Conservation (phyloP, 2,888 invertebrate species). For the Neria commutata region DNA sequence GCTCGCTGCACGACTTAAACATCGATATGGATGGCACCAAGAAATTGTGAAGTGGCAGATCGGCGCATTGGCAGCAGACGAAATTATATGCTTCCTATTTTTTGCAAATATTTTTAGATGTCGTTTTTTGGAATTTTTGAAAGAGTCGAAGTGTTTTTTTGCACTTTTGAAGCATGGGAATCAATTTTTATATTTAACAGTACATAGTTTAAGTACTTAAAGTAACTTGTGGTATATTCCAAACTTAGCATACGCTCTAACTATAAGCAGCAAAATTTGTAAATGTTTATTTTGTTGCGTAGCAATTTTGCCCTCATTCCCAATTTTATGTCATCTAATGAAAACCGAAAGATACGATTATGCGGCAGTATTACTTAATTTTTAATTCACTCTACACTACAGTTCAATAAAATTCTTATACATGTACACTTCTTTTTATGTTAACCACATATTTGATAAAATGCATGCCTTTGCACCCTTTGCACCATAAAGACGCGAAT, state of each 20-base stretch:
- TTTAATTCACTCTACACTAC: constrained; percentile 23
- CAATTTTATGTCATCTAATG: no score
- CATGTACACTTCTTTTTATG: no score
- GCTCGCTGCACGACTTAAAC: constrained; percentile 56
- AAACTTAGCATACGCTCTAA: background rate
- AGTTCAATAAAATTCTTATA: constrained; percentile 12
- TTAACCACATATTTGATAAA: no score
- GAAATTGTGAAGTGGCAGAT: constrained; percentile 45
- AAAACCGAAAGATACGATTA: constrained; percentile 24
- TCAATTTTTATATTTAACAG: no score
- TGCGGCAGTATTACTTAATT: constrained; percentile 51
- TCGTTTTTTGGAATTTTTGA: constrained; percentile 15
- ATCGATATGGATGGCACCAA: constrained; percentile 57
- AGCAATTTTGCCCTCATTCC: background rate
- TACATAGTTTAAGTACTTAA: constrained; percentile 48
- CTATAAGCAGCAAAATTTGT: constrained; percentile 1
- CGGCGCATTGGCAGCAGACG: background rate
- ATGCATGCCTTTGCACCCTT: no score
- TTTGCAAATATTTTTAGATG: constrained; percentile 10
- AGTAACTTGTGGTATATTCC: constrained; percentile 11
- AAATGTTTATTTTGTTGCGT: no score
- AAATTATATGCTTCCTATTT: constrained; percentile 14
- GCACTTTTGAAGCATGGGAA: background rate
- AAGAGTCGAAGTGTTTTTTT: constrained; percentile 10
- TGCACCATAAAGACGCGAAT: no score